phyloP scores from a whole-genome alignment of 2,113 vertebrate species.

The Planiliza haematocheilus region DNA sequence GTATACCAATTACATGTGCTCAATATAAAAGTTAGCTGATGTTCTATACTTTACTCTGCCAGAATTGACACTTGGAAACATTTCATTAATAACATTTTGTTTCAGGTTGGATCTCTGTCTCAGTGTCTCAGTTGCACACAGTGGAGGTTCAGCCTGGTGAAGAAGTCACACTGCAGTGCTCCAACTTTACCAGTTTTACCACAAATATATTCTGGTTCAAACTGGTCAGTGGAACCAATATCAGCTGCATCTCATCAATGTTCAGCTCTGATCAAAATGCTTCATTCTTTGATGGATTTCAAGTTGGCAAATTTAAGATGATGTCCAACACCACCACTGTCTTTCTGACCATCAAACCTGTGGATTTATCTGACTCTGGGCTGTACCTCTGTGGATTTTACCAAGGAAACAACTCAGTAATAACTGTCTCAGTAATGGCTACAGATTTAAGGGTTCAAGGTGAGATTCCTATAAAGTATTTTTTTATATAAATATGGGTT shows the following conservation, averaged over 20 bases:
- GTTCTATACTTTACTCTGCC: too few relatives aligned
- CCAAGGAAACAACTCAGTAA: fast-evolving
- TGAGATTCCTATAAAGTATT: slow-evolving; percentile 6
- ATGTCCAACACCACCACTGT: slow-evolving; percentile 6
- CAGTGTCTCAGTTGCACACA: too few relatives aligned
- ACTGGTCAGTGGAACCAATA: neutral
- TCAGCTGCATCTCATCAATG: neutral
- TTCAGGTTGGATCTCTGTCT: too few relatives aligned
- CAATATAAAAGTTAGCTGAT: too few relatives aligned
- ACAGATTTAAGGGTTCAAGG: slow-evolving; percentile 44
- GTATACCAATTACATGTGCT: too few relatives aligned
- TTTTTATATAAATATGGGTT: too few relatives aligned
- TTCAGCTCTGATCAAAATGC: fast-evolving
- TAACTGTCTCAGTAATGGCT: neutral
- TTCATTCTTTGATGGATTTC: fast-evolving
- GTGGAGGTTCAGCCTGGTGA: too few relatives aligned
- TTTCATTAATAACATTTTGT: too few relatives aligned
- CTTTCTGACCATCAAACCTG: slow-evolving; percentile 17
- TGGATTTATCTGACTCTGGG: slow-evolving; percentile 41
- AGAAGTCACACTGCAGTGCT: slow-evolving; percentile 26
- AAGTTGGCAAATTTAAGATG: slow-evolving; percentile 15
- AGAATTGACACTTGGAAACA: too few relatives aligned
- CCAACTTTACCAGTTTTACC: fast-evolving
- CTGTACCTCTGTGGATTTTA: slow-evolving; percentile 43
- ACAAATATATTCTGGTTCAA: neutral